Conservation (phyloP, 2,797 vertebrate genomes). For the Hirundo rustica region DNA sequence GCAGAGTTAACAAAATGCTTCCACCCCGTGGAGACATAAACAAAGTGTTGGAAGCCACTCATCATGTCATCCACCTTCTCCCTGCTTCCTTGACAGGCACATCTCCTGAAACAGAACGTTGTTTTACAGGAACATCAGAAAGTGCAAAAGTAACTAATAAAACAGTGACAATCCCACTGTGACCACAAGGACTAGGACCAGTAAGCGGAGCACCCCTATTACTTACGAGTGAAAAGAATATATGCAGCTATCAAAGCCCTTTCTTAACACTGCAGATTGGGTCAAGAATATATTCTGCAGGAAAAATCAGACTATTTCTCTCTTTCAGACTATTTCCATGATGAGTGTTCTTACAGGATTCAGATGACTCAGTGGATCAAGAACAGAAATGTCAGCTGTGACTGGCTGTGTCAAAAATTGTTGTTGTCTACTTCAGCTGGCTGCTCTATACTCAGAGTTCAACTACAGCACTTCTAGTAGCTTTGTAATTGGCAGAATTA, state of each 20-base stretch:
- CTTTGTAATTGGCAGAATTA: conserved; percentile 33
- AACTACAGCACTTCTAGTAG: neutral
- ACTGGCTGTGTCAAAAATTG: conserved; percentile 25
- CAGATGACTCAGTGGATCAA: conserved; percentile 46
- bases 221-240: conserved; percentile 49
- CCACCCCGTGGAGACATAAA: conserved; percentile 34
- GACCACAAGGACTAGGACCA: conserved; percentile 33
- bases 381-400: conserved; percentile 48
- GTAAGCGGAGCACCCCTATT: neutral
- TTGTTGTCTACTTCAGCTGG: conserved; percentile 21
- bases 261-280: conserved; percentile 49
- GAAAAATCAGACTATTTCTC: conserved; percentile 32
- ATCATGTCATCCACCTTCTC: conserved; percentile 36
- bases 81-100: conserved; percentile 22
- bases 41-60: conserved; percentile 60
- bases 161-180: conserved; percentile 35
- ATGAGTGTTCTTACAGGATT: conserved; percentile 57
- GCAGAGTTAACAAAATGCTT: conserved; percentile 64
- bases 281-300: conserved; percentile 44
- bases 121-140: conserved; percentile 49
- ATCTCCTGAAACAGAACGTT: conserved; percentile 38
- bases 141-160: conserved; percentile 61
- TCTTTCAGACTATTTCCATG: conserved; percentile 47
- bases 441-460: neutral
- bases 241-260: conserved; percentile 20